Base-by-base conservation (phyloP, 2,797 vertebrate genomes). In the Chrosomus eos region DNA sequence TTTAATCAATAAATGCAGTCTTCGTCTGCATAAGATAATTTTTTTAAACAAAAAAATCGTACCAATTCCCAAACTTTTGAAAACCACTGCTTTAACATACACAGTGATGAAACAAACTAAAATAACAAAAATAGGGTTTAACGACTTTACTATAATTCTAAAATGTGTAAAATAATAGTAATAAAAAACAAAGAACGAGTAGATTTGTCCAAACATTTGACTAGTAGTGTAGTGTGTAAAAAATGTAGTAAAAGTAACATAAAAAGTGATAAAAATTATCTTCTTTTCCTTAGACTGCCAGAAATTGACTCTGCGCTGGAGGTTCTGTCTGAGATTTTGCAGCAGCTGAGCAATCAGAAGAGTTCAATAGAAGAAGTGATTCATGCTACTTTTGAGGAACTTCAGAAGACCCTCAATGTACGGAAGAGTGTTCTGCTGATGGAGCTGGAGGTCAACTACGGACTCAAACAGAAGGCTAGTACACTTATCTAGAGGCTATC, bases 371-470 rank as follows among this genome's bases (percentile, higher is more conserved):
- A 99, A 90, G 96, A 97, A 8, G 96, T 96, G 91, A 97, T 99
- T 92, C 98, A 99, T 77, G 91, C 94, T 8, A 97, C 97, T 48
- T 99, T 99, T 73, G 97, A 98, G 45, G 98, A 99, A 91, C 92
- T 99, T 82, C 98, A 99, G 94, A 99, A 99, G 93, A 98, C 97
- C 2, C 92, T 99, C 84, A 98, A 99, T 28, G 97, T 99, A 83
- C 95, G 98, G 84, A 99, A 99, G 92, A 99, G 98, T 0, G 97
- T 99, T 68, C 92, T 99, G 87, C 97, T 99, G 0, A 99, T 99
- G 98, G 98, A 99, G 90, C 94, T 99, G 91, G 98, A 99, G 93
- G 98, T 99, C 92, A 99, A 97, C 95, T 99, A 98, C 26, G 97
- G 97, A 81, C 96, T 98, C 89, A 99, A 99, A 93, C 97, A 99